These are phyloP conservation scores for Apogon talboti DNA, from an alignment of 2,797 vertebrate species.

Conservation along the genomic window DNA sequence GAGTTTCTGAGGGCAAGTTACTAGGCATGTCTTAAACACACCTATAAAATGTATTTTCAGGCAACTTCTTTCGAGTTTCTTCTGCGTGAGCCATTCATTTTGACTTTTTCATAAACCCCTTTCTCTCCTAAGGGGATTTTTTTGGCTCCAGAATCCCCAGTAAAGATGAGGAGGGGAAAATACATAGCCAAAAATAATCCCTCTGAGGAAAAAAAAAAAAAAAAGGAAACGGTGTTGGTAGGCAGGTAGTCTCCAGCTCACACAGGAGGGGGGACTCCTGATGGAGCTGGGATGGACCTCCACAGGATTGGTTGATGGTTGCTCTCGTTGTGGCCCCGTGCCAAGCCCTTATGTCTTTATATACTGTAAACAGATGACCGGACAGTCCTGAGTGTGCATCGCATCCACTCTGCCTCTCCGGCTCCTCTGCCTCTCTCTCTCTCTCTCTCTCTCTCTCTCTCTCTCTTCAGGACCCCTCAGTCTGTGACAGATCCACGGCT, in stretches of 20 bases:
- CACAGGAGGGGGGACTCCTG: constrained; percentile 76
- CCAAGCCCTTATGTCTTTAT: constrained; percentile 88
- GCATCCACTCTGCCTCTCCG: constrained; percentile 76
- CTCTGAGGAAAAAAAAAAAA: constrained; percentile 34
- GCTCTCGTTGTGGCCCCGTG: constrained; percentile 80
- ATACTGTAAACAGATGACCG: constrained; percentile 86
- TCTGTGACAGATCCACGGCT: constrained; percentile 17
- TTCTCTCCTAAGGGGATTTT: constrained; percentile 63
- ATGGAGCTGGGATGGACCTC: constrained; percentile 82
- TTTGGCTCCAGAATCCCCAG: constrained; percentile 70
- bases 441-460: constrained; percentile 70
- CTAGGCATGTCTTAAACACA: constrained; percentile 74
- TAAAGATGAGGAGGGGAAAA: constrained; percentile 78
- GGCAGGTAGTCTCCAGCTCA: constrained; percentile 82
- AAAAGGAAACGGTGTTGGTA: constrained; percentile 56
- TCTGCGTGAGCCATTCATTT: constrained; percentile 73
- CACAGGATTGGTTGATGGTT: constrained; percentile 86
- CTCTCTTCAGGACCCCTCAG: constrained; percentile 34
- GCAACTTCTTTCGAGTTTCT: constrained; percentile 56
- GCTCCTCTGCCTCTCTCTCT: constrained; percentile 71
- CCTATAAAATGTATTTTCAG: constrained; percentile 83
- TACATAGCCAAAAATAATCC: constrained; percentile 70
- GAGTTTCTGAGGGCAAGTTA: constrained; percentile 71
- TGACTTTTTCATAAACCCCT: constrained; percentile 73
- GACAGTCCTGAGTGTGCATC: constrained; percentile 83